Evolutionary conservation across 1,140 invertebrate genomes (phyloP).

Genomic region (Meteorus sp.): DNA sequence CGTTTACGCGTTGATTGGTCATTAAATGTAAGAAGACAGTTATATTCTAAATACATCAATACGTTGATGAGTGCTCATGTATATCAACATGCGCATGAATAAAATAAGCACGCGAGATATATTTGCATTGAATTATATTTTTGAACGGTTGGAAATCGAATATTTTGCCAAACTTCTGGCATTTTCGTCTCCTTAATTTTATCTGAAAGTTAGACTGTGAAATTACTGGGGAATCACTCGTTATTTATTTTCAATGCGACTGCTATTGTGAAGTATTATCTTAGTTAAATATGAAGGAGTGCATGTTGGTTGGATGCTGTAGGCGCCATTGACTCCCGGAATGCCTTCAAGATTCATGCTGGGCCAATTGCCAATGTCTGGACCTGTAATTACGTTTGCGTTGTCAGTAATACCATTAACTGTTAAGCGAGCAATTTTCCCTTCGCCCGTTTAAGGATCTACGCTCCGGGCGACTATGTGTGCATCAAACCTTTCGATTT

Average conservation of each 20-base stretch:
- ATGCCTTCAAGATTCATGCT: constrained; percentile 18
- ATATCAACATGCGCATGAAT: background rate
- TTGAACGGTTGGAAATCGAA: too few species aligned
- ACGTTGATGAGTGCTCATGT: constrained; percentile 3
- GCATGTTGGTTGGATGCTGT: background rate
- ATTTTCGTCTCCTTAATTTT: too few species aligned
- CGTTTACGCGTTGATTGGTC: constrained; percentile 21
- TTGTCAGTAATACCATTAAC: constrained; percentile 41
- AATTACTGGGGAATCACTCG: too few species aligned
- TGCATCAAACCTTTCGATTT: constrained; percentile 3
- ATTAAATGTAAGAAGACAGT: constrained; percentile 13
- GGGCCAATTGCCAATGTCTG: constrained; percentile 43
- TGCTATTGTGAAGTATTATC: background rate
- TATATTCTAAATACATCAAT: background rate
- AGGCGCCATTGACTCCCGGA: constrained; percentile 3
- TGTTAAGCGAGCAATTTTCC: constrained; percentile 43
- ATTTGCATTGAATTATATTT: too few species aligned
- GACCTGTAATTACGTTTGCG: constrained; percentile 44
- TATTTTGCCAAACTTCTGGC: too few species aligned
- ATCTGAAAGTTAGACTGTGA: too few species aligned
- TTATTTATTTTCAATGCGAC: too few species aligned
- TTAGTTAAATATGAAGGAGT: background rate
- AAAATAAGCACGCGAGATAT: too few species aligned
- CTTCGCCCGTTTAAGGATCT: constrained; percentile 12
- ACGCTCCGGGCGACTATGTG: constrained; percentile 16